phyloP scores from a whole-genome alignment of 2,888 invertebrate genomes.

The Horisme vitalbata region DNA sequence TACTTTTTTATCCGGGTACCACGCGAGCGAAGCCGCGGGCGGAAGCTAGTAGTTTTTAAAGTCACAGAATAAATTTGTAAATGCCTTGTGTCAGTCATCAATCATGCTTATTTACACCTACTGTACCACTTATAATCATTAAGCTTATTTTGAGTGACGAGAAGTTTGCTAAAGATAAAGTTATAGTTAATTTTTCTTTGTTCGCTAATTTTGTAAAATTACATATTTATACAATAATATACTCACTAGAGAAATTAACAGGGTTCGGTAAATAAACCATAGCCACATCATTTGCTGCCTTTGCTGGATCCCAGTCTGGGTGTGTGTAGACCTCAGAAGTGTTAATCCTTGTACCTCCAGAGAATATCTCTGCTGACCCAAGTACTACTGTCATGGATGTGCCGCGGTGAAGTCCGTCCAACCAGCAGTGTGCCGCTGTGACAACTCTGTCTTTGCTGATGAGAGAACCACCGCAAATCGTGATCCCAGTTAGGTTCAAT shows the following conservation, averaged over 20 bases:
- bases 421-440: conserved; percentile 53
- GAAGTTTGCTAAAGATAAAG: too few relatives aligned
- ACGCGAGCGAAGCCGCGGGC: too few relatives aligned
- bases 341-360: conserved; percentile 45
- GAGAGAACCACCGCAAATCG: conserved; percentile 51
- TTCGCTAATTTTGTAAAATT: too few relatives aligned
- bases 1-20: too few relatives aligned
- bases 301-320: conserved; percentile 41
- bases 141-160: too few relatives aligned
- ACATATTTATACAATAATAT: too few relatives aligned
- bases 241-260: conserved; percentile 39
- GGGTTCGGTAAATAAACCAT: conserved; percentile 36
- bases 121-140: too few relatives aligned
- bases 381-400: conserved; percentile 47
- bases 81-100: too few relatives aligned
- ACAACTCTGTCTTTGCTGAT: conserved; percentile 35
- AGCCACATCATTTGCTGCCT: conserved; percentile 48
- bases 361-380: conserved; percentile 48
- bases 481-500: conserved; percentile 19
- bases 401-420: conserved; percentile 47
- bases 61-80: too few relatives aligned
- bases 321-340: conserved; percentile 43
- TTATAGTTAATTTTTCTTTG: too few relatives aligned
- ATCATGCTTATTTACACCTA: too few relatives aligned
- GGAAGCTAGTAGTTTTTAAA: too few relatives aligned